A percentile compares a stretch with the other conserved stretches of the same genome.
phyloP scores from a whole-genome alignment of 2,888 invertebrate genomes.

The Cephus nigrinus region DNA sequence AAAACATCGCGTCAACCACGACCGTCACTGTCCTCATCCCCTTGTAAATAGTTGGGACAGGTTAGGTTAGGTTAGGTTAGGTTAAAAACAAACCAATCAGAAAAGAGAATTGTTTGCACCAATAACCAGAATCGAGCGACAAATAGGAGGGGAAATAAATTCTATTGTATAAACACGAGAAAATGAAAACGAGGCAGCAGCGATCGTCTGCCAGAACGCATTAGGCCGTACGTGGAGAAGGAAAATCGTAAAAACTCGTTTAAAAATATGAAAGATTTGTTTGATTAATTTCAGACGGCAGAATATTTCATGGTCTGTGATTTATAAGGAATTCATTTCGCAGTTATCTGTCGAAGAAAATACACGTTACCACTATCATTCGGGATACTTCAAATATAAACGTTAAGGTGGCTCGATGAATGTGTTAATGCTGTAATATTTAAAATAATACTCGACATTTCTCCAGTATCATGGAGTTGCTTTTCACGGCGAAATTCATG shows the following conservation, averaged over 20 bases:
- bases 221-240: neutral
- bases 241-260: neutral
- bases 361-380: neutral
- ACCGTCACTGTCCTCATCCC: too few species aligned
- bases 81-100: too few species aligned
- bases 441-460: neutral
- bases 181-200: neutral
- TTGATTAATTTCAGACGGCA: neutral
- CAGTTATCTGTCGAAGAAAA: neutral
- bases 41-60: too few species aligned
- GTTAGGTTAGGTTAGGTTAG: too few species aligned
- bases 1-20: too few species aligned
- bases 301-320: neutral
- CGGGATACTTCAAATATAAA: neutral
- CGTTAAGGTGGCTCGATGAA: neutral
- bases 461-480: constrained; percentile 44
- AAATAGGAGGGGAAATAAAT: too few species aligned
- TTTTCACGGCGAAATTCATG: constrained; percentile 41
- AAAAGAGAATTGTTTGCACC: too few species aligned
- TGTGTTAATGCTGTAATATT: neutral
- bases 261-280: neutral
- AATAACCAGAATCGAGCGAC: too few species aligned
- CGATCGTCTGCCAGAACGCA: neutral
- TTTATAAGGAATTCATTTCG: neutral
- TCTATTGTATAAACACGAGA: neutral